Percentiles rank a stretch among this genome's conserved stretches.
Evolutionary conservation across 2,888 invertebrate species (phyloP).

Genomic region (Drosophila ezoana): DNA sequence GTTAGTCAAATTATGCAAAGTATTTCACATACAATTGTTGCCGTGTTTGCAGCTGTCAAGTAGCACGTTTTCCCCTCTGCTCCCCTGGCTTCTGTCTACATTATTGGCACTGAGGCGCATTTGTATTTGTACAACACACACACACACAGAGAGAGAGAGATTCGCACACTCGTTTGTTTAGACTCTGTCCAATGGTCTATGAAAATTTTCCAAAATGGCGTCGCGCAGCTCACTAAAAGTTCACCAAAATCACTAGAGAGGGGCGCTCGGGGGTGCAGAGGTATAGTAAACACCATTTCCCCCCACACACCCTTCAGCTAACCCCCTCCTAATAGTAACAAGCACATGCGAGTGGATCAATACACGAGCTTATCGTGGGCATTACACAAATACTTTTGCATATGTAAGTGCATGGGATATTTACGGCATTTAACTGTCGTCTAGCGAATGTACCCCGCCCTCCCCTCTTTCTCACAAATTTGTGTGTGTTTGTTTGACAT

Average conservation of each 20-base stretch:
- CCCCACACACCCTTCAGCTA: conserved; percentile 5
- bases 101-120: conserved; percentile 42
- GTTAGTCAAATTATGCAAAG: conserved; percentile 73
- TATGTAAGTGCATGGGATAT: conserved; percentile 62
- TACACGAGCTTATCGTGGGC: conserved; percentile 73
- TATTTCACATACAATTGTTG: conserved; percentile 51
- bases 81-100: conserved; percentile 26
- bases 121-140: conserved; percentile 52
- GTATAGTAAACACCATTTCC: conserved; percentile 27
- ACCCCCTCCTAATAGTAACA: not conserved
- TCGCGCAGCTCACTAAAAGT: conserved; percentile 49
- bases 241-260: conserved; percentile 42
- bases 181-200: conserved; percentile 77
- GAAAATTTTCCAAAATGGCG: conserved; percentile 74
- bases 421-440: conserved; percentile 70
- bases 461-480: not conserved
- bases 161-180: conserved; percentile 63
- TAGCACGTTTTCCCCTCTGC: conserved; percentile 12
- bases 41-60: conserved; percentile 45
- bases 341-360: conserved; percentile 67
- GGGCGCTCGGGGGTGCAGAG: conserved; percentile 1
- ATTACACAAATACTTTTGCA: conserved; percentile 77
- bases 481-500: conserved; percentile 64
- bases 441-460: conserved; percentile 31
- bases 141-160: conserved; percentile 8